A percentile compares a stretch with the other conserved stretches of the same genome.
Conservation (phyloP, 2,113 vertebrate genomes). For the Passer montanus region DNA sequence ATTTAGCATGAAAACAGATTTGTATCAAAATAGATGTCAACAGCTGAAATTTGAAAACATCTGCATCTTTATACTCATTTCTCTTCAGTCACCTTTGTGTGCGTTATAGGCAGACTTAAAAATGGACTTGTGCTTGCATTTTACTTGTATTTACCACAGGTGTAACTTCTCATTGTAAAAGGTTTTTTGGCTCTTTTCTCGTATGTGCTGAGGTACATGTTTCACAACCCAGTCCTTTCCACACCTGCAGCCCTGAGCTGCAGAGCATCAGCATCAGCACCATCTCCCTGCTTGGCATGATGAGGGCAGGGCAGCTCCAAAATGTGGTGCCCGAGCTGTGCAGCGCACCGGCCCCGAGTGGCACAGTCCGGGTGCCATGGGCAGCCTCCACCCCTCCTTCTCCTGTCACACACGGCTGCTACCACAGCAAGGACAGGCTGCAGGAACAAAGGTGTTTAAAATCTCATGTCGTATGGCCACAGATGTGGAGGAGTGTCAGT, state of each 20-base stretch:
- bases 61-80: background rate
- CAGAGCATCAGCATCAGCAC: background rate
- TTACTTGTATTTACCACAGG: background rate
- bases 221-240: background rate
- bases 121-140: background rate
- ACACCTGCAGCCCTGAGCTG: background rate
- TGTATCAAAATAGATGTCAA: background rate
- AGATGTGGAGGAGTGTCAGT: background rate
- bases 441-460: background rate
- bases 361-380: background rate
- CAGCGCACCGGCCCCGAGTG: fast-evolving
- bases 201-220: fast-evolving
- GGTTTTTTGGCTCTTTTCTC: background rate
- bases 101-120: background rate
- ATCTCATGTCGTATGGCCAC: fast-evolving
- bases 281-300: background rate
- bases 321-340: fast-evolving
- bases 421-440: background rate
- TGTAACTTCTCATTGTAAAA: background rate
- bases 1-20: background rate
- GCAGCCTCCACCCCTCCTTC: background rate
- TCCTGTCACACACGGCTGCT: background rate
- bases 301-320: background rate
- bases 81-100: background rate
- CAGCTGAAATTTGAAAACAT: background rate